Evolutionary conservation across 2,888 invertebrate species (phyloP), one percentile per base, ranked within the genome.

Genomic region (Mimas tiliae): DNA sequence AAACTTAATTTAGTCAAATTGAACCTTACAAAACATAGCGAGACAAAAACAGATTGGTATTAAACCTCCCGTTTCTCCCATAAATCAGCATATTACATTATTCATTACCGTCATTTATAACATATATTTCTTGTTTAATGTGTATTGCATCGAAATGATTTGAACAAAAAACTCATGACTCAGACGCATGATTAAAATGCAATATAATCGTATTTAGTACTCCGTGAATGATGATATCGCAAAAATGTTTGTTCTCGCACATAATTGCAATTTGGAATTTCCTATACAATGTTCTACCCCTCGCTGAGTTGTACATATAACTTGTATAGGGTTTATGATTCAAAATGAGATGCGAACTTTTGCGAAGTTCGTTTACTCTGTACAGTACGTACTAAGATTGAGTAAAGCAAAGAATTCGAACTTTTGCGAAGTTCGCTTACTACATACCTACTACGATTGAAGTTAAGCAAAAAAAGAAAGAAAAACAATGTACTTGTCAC

Each of bases 221-320:
- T 58, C 55, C 55, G 38, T 42, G 58, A 58, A 58, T 42, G 58
- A 58, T 58, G 58, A 58, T 42, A 19, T 38, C 6, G 58, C 58
- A 58, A 19, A 58, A 42, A 42, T 38, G 16, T 19, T 45, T 16
- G 38, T 19, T 58, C 19, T 42, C 58, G 9, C 16, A 42, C 42
- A 58, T 9, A 42, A 58, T 42, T 58, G 42, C 12, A 58, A 42
- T 58, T 42, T 16, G 58, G 38, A 42, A 58, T 58, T 58, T 42
- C 58, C 42, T 19, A 58, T 42, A 42, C 19, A 58, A 42, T 6
- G 58, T 38, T 42, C 19, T 42, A 58, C 58, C 58, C 58, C 58
- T 42, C 19, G 58, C 58, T 58, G 58, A 6, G 58, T 3, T 19
- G 55, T 9, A 19, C 19, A 38, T 12, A 19, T 19, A 19, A 11